phyloP scores from a whole-genome alignment of 2,113 vertebrate genomes.

The Todiramphus chloris region DNA sequence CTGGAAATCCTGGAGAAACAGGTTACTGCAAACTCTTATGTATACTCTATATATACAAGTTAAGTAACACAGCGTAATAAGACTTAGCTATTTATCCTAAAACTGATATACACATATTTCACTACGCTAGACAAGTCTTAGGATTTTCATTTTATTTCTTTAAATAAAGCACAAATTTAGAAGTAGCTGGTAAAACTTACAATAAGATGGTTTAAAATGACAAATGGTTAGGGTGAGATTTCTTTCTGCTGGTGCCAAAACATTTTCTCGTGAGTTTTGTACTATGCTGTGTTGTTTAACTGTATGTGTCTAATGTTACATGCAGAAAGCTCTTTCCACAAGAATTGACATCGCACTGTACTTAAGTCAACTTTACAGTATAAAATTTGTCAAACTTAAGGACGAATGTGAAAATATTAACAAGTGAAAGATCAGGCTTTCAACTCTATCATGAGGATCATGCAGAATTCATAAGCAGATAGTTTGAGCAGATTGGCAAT shows the following conservation, averaged over 20 bases:
- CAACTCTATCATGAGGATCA: constrained; percentile 54
- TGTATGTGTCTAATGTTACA: constrained; percentile 50
- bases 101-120: constrained; percentile 71
- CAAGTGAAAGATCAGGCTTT: constrained; percentile 71
- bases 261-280: constrained; percentile 47
- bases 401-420: constrained; percentile 72
- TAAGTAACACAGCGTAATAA: constrained; percentile 76
- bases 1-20: constrained; percentile 73
- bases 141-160: constrained; percentile 67
- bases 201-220: constrained; percentile 65
- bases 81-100: constrained; percentile 74
- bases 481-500: constrained; percentile 66
- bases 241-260: constrained; percentile 69
- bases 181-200: constrained; percentile 74
- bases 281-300: constrained; percentile 73
- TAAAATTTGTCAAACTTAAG: constrained; percentile 71
- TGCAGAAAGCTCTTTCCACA: constrained; percentile 77
- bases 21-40: constrained; percentile 76
- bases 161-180: constrained; percentile 76
- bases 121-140: constrained; percentile 74
- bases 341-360: constrained; percentile 73
- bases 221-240: constrained; percentile 71
- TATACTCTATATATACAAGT: constrained; percentile 78
- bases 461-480: constrained; percentile 66
- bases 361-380: constrained; percentile 70